Conservation (phyloP, 1,140 invertebrate species). For the Telenomus remus region DNA sequence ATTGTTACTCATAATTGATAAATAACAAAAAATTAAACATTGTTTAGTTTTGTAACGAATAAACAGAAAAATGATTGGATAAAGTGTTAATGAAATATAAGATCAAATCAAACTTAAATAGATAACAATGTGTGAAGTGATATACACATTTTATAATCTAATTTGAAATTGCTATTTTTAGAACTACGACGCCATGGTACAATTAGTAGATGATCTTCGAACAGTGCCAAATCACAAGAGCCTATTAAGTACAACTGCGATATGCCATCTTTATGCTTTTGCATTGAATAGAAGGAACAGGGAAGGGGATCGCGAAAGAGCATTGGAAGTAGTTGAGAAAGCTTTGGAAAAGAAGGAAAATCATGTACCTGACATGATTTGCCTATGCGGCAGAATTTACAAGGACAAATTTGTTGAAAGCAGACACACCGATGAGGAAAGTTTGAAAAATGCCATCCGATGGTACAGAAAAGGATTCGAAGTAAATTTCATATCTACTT, state of each 20-base stretch:
- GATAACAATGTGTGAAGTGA: too few relatives aligned
- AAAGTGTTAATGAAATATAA: too few relatives aligned
- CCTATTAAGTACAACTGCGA: constrained; percentile 91
- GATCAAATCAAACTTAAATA: too few relatives aligned
- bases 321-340: constrained; percentile 92
- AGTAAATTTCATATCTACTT: constrained; percentile 52
- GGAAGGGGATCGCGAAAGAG: constrained; percentile 95
- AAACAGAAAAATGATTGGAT: too few relatives aligned
- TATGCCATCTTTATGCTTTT: constrained; percentile 96
- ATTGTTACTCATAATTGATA: neutral
- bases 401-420: constrained; percentile 99
- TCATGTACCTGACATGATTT: constrained; percentile 97
- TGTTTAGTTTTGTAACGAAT: too few relatives aligned
- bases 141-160: too few relatives aligned
- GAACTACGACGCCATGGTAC: constrained; percentile 99
- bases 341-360: constrained; percentile 95
- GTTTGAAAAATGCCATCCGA: constrained; percentile 93
- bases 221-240: constrained; percentile 94
- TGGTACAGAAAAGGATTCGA: constrained; percentile 99
- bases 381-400: constrained; percentile 98
- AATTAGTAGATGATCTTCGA: constrained; percentile 95
- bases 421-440: constrained; percentile 90
- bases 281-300: constrained; percentile 96
- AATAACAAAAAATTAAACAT: too few relatives aligned
- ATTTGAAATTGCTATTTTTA: too few relatives aligned